Conservation (phyloP, 2,797 vertebrate genomes). For the Spinibarbus caldwelli region DNA sequence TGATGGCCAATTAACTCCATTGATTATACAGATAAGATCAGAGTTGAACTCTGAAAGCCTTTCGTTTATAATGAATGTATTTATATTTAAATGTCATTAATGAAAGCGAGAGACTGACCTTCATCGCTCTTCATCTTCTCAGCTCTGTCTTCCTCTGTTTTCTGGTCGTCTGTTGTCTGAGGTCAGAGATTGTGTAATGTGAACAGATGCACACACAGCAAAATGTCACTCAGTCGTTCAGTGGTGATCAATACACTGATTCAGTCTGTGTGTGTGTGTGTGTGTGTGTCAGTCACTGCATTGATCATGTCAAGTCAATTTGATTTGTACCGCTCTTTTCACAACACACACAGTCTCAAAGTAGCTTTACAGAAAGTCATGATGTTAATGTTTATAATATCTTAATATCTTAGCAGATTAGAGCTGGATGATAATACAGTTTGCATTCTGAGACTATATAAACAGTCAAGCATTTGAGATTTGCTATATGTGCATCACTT, state of each 20-base stretch:
- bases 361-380: background rate
- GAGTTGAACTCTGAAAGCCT: background rate
- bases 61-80: background rate
- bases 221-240: background rate
- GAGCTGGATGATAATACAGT: background rate
- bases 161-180: background rate
- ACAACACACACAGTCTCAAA: background rate
- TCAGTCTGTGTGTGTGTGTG: background rate
- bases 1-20: conserved; percentile 8
- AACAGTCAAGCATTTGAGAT: background rate
- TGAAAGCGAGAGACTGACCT: background rate
- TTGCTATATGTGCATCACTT: background rate
- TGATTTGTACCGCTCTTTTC: background rate
- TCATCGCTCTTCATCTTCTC: background rate
- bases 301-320: background rate
- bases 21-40: background rate
- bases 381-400: background rate
- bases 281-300: background rate
- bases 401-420: background rate
- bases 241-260: background rate
- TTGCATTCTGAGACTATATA: background rate
- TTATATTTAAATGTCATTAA: background rate
- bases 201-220: background rate
- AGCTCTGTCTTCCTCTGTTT: no score
- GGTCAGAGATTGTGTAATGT: background rate